These are phyloP conservation scores for Rhagoletis zephyria DNA, from an alignment of 1,140 invertebrate genomes.

Conservation along the genomic window DNA sequence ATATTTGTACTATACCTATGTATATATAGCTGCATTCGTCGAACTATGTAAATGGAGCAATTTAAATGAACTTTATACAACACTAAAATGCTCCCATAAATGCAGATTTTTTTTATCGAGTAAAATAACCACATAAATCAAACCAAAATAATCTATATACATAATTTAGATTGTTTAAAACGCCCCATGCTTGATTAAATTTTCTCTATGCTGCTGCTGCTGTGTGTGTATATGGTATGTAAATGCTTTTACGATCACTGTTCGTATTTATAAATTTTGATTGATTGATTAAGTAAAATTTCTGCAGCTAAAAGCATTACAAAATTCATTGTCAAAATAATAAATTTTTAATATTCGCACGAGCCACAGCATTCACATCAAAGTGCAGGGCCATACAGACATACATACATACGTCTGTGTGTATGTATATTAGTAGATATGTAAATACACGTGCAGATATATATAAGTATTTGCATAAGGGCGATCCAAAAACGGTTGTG, in stretches of 20 bases:
- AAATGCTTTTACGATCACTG: not conserved
- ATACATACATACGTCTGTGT: not conserved
- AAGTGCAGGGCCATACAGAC: not conserved
- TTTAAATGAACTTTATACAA: too few species aligned
- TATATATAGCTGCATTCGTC: too few species aligned
- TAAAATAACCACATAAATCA: not conserved
- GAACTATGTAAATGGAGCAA: too few species aligned
- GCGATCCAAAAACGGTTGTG: too few species aligned
- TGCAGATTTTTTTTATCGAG: too few species aligned
- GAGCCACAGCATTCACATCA: not conserved
- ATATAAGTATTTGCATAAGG: not conserved
- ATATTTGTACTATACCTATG: too few species aligned
- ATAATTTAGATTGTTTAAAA: not conserved
- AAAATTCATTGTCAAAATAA: not conserved
- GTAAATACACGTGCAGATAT: not conserved
- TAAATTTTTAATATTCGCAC: not conserved
- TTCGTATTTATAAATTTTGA: not conserved
- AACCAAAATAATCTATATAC: not conserved
- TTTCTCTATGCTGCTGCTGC: not conserved
- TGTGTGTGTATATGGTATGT: not conserved
- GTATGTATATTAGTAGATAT: not conserved
- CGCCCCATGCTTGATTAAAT: not conserved
- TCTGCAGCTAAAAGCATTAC: not conserved
- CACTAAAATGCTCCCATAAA: too few species aligned
- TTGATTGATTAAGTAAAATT: constrained; percentile 22